phyloP scores from a whole-genome alignment of 2,888 invertebrate species.

The Stenoptilia bipunctidactyla region DNA sequence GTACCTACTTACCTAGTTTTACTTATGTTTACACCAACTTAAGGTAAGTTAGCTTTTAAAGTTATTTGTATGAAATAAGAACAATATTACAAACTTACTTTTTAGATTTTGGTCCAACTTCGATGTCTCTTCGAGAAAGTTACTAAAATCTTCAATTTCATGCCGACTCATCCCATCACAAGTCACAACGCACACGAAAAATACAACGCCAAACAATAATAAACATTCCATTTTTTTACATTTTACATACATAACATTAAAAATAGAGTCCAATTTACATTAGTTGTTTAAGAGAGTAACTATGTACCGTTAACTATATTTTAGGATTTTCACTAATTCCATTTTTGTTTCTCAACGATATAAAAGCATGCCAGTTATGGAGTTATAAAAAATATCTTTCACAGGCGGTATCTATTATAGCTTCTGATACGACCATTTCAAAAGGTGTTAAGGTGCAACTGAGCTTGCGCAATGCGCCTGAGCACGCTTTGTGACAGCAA shows the following conservation, averaged over 20 bases:
- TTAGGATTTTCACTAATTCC: too few relatives aligned
- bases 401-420: slow-evolving; percentile 54
- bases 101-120: slow-evolving; percentile 51
- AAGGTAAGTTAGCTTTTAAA: too few relatives aligned
- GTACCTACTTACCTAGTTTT: too few relatives aligned
- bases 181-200: slow-evolving; percentile 37
- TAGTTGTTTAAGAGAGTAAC: too few relatives aligned
- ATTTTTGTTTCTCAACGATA: too few relatives aligned
- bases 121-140: slow-evolving; percentile 48
- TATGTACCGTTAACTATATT: too few relatives aligned
- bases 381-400: background rate
- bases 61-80: too few relatives aligned
- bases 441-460: slow-evolving; percentile 56
- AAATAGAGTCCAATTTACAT: too few relatives aligned
- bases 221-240: slow-evolving; percentile 29
- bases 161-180: slow-evolving; percentile 40
- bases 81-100: slow-evolving; percentile 50
- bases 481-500: slow-evolving; percentile 24
- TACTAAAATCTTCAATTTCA: slow-evolving; percentile 55
- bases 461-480: slow-evolving; percentile 33
- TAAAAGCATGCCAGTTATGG: background rate
- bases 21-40: too few relatives aligned
- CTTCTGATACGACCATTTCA: slow-evolving; percentile 66
- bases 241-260: too few relatives aligned
- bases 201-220: slow-evolving; percentile 30